Conservation (phyloP, 2,797 vertebrate genomes). For the Myripristis jacobus region DNA sequence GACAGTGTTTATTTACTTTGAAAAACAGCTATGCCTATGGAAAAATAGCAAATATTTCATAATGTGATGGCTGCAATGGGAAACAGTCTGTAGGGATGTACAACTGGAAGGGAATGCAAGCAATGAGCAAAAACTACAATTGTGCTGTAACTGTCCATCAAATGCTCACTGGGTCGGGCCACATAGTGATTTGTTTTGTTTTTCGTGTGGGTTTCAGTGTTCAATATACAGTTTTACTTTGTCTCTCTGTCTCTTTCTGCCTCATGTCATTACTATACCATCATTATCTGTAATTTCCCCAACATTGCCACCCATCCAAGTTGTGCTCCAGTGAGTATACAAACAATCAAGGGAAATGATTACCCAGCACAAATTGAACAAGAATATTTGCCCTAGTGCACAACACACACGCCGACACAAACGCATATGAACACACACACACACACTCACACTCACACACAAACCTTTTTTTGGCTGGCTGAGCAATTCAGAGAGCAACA, state of each 20-base stretch:
- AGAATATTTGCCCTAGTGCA: not conserved
- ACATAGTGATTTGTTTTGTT: too few relatives aligned
- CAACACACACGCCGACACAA: not conserved
- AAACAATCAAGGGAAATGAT: slow-evolving; percentile 43
- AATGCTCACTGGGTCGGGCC: too few relatives aligned
- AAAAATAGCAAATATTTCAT: too few relatives aligned
- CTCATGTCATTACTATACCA: slow-evolving; percentile 26
- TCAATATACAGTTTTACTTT: too few relatives aligned
- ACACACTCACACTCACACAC: slow-evolving; percentile 1
- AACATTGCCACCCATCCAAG: slow-evolving; percentile 4
- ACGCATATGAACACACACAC: not conserved
- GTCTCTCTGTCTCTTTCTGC: not conserved
- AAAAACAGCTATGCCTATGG: too few relatives aligned
- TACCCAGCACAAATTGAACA: slow-evolving; percentile 38
- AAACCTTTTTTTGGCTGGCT: not conserved
- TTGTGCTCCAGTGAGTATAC: slow-evolving; percentile 9
- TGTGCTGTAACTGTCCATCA: too few relatives aligned
- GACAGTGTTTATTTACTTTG: too few relatives aligned
- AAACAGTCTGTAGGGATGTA: too few relatives aligned
- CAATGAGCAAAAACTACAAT: too few relatives aligned
- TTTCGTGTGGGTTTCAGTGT: too few relatives aligned
- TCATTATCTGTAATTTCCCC: slow-evolving; percentile 15
- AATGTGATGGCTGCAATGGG: too few relatives aligned
- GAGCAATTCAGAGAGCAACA: slow-evolving; percentile 7
- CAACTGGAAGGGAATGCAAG: too few relatives aligned